These are phyloP conservation scores for Scrobipalpa costella DNA, from an alignment of 2,888 invertebrate genomes.

Conservation along the genomic window DNA sequence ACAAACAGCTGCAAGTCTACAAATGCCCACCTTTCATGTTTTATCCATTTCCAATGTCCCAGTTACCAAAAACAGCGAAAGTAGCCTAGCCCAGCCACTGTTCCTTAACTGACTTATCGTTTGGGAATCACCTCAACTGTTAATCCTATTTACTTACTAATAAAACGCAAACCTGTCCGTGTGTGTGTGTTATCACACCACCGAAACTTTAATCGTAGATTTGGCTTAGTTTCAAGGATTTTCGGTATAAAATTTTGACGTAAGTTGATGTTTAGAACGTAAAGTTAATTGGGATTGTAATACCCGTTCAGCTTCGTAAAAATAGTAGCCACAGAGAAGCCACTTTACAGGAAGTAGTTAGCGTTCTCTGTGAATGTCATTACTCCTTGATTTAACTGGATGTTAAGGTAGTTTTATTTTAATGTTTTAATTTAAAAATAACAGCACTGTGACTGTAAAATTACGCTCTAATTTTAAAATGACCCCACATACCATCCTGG, in stretches of 20 bases:
- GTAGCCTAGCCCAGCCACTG: conserved; percentile 28
- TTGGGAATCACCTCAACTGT: conserved; percentile 47
- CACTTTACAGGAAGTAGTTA: too few relatives aligned
- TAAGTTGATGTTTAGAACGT: not conserved
- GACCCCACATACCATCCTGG: too few relatives aligned
- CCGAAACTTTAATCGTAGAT: conserved; percentile 22
- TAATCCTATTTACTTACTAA: conserved; percentile 44
- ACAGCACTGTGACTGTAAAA: too few relatives aligned
- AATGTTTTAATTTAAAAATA: too few relatives aligned
- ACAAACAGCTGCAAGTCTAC: not conserved
- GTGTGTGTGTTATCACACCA: conserved; percentile 33
- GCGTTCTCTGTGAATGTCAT: too few relatives aligned
- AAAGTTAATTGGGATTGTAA: too few relatives aligned
- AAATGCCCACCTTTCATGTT: too few relatives aligned
- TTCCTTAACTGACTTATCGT: conserved; percentile 35
- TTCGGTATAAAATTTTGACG: not conserved
- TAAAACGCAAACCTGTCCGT: conserved; percentile 27
- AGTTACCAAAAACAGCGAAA: conserved; percentile 22
- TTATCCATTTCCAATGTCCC: not conserved
- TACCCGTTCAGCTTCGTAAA: too few relatives aligned
- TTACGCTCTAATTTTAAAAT: too few relatives aligned
- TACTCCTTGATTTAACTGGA: too few relatives aligned
- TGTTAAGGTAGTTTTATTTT: too few relatives aligned
- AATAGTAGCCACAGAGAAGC: too few relatives aligned
- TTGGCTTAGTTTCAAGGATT: conserved; percentile 25